Percentiles rank a stretch among this genome's conserved stretches.
Conservation (phyloP, 2,113 vertebrate species). For the Oplegnathus fasciatus region DNA sequence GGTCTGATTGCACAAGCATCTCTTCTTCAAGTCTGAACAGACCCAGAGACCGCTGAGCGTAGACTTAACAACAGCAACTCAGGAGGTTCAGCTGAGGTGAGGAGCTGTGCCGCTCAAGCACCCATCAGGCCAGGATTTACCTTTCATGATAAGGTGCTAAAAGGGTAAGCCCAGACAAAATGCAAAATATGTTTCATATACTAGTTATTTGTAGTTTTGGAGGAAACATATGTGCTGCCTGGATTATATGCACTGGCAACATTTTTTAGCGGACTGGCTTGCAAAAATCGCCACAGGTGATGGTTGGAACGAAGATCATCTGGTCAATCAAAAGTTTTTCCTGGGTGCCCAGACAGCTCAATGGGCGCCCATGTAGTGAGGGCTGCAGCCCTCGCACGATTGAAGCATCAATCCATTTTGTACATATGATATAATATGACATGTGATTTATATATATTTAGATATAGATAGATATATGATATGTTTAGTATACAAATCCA, state of each 20-base stretch:
- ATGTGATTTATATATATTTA: too few relatives aligned
- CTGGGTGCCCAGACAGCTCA: not conserved
- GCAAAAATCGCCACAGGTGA: not conserved
- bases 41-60: constrained; percentile 11
- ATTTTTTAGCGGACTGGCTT: not conserved
- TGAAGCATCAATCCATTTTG: not conserved
- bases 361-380: too few relatives aligned
- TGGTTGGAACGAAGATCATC: not conserved
- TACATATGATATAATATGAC: too few relatives aligned
- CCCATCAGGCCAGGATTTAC: not conserved
- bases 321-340: not conserved
- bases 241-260: not conserved
- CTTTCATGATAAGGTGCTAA: not conserved
- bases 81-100: constrained; percentile 55
- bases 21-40: constrained; percentile 71
- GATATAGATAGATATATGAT: too few relatives aligned
- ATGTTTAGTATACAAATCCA: too few relatives aligned
- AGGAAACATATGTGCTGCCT: not conserved
- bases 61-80: not conserved
- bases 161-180: not conserved
- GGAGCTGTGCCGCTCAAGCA: not conserved
- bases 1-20: constrained; percentile 52
- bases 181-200: not conserved
- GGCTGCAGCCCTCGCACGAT: not conserved
- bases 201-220: not conserved